Base-by-base conservation (phyloP, 2,888 invertebrate genomes). In the Thalpophila matura region DNA sequence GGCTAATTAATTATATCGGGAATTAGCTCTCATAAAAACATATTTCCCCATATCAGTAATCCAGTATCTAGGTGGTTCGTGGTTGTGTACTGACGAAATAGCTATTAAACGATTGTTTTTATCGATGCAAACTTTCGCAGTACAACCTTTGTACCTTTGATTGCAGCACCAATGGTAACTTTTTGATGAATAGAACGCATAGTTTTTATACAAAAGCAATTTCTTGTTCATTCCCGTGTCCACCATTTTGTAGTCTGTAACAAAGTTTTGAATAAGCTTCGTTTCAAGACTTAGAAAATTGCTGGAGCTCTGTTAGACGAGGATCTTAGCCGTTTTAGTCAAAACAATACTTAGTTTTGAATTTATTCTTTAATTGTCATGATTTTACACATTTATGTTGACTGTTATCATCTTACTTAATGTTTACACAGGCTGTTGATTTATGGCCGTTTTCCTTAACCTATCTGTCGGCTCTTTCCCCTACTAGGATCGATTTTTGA, bases 21-120 rank as follows among this genome's bases (percentile, higher is more conserved):
- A 35, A 4, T 47, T 55, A 1, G 26, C 14, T 53, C 27, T 24
- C 9, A 58, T 12, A 43, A 43, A 51, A 37, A 43, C 18, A 37
- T 58, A 58, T n/a, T 35, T 43, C 16, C 47, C 56, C 5, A 22
- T 31, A 16, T 40, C 38, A 42, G 49, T 49, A 5, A 57, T 29
- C 35, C 33, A 33, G 18, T 35, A 45, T 10, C n/a, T 16, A 7
- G 65, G 63, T 5, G 54, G 45, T 3, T 50, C 38, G 22, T 73
- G 70, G 12, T 10, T 62, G 55, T 20, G 60, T 18, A 12, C 31
- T n/a, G 53, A 12, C 6, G 24, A 16, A 18, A 33, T 5, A 0
- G 33, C 45, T 18, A 43, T 29, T 24, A 58, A 5, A 9, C n/a
- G 20, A 4, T 29, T 24, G 10, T 12, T 9, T 3, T 3, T 26